Base-by-base conservation (phyloP, 2,113 vertebrate genomes). In the Gopherus flavomarginatus region DNA sequence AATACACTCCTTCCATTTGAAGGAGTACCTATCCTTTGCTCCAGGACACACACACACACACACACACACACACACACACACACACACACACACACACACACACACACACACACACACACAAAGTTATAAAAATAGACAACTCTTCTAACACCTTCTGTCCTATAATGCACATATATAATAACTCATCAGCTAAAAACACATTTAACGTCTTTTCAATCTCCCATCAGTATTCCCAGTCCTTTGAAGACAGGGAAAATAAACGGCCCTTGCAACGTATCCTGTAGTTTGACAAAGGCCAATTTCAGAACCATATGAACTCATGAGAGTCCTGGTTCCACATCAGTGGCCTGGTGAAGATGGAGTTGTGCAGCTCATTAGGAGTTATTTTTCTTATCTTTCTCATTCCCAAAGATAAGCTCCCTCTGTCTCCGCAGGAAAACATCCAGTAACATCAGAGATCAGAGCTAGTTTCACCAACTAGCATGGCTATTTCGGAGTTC, bases 361-460 rank as follows among this genome's bases (percentile, higher is more conserved):
- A 86, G 26, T 42, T 77, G 19, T 24, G 38, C 17, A 26, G 31
- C 5, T 90, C 35, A 69, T 19, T 87, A 17, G 44, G 50, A 91
- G 35, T 27, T 93, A 53, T 50, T 90, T 87, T 87, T 89, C 81
- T 86, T 21, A 42, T 90, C 86, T 90, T 94, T 90, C 38, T 87
- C 38, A 44, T 89, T 78, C 84, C 10, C 42, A 89, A 26, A 26
- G 11, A 35, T 35, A 11, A 8, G 1, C 27, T 80, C 38, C 21
- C 52, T 56, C 14, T 27, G 49, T 87, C 11, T 77, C 59, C 78
- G 85, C 4, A 92, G 85, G 56, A 85, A 47, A 83, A 56, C 6
- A 53, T 0, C 3, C 13, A 90, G 47, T 38, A 82, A 77, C 52
- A 21, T 75, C 12, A 35, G 86, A 80, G 81, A 31, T 22, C 57